Evolutionary conservation across 2,888 invertebrate genomes (phyloP), one percentile per base, ranked within the genome.

Genomic region (Euplexia lucipara): DNA sequence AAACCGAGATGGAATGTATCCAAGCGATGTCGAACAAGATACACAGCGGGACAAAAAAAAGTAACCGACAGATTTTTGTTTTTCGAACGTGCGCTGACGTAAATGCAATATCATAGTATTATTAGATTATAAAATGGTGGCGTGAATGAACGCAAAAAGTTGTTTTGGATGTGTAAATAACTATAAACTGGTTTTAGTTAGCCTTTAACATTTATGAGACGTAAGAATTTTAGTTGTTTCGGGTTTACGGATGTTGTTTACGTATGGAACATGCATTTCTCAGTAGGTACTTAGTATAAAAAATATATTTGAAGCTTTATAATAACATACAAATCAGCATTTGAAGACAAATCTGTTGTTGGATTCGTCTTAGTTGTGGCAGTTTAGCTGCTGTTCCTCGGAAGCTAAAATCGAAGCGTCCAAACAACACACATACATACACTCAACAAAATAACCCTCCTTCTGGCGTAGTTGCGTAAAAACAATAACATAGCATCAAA

Each of bases 1-100:
- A 41, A 51, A 68, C 71, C 56, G 72, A 71, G 75, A 82, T 66
- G 70, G 73, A 78, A 72, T 60, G 66, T 60, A 37, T 47, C 60
- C 30, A n/a, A 67, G 16, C 20, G 41, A 61, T 64, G 32, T 35
- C 35, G 35, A 56, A 37, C 58, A 47, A 37, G 32, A 68, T 68
- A 61, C 22, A 64, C 42, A 34, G 8, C 10, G 18, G 49, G 49
- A 44, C 52, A 67, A 60, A 60, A 71, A 66, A 62, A 60, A 39
- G 6, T 16, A 18, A 8, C 9, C 32, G 10, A 26, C 42, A 32
- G 32, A 45, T 42, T 68, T 49, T 26, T 71, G 42, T 71, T 58
- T 61, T 34, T 18, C 10, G 9, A 9, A 18, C 41, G 9, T 2
- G 26, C 8, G 8, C 22, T 72, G 71, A 68, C 68, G 68, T 53